Conservation (phyloP, 2,797 vertebrate genomes). For the Pelobates cultripes region DNA sequence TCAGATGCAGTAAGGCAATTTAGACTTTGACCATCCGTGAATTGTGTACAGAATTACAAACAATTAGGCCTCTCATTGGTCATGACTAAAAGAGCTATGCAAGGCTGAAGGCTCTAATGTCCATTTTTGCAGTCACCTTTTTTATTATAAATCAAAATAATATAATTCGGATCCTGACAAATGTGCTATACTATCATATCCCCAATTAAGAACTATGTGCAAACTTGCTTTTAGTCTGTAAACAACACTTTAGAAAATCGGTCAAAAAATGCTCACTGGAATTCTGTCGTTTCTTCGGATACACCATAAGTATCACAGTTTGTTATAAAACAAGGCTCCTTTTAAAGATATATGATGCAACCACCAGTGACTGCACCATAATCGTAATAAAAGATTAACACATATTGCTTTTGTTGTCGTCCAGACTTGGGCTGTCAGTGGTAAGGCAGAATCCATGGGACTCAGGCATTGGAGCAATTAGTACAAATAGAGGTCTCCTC, state of each 20-base stretch:
- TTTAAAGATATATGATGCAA: neutral
- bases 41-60: neutral
- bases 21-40: neutral
- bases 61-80: too few species aligned
- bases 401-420: conserved; percentile 75
- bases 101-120: too few species aligned
- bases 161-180: conserved; percentile 12
- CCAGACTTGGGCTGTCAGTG: conserved; percentile 57
- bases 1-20: neutral
- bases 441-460: conserved; percentile 68
- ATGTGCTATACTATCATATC: conserved; percentile 12
- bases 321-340: conserved; percentile 30
- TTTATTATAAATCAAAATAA: conserved; percentile 7
- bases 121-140: too few species aligned
- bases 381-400: conserved; percentile 53
- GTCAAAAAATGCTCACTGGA: conserved; percentile 10
- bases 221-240: conserved; percentile 67
- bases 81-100: too few species aligned
- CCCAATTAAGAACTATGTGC: conserved; percentile 69
- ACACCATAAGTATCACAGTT: neutral
- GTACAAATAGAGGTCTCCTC: conserved; percentile 76
- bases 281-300: neutral
- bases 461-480: conserved; percentile 79
- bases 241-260: conserved; percentile 62
- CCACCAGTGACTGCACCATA: neutral